Evolutionary conservation across 2,888 invertebrate species (phyloP).

Genomic region (Drosophila testacea): DNA sequence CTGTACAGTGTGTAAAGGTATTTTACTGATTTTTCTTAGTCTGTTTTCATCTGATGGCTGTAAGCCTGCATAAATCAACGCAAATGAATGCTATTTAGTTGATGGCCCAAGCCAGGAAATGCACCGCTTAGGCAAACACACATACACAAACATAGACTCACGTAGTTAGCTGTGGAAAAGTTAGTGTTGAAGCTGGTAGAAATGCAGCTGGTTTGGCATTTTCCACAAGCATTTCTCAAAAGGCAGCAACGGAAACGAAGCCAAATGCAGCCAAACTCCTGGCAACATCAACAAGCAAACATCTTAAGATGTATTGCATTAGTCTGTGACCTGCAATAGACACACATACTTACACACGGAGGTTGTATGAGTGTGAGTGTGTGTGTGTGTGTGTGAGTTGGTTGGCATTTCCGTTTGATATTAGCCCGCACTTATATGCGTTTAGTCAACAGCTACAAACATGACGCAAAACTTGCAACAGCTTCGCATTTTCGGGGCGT

Average conservation of each 20-base stretch:
- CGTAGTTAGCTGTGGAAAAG: conserved; percentile 31
- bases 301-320: conserved; percentile 73
- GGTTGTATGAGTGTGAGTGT: neutral
- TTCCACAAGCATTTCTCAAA: conserved; percentile 81
- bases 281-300: conserved; percentile 41
- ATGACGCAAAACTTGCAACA: conserved; percentile 60
- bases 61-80: conserved; percentile 77
- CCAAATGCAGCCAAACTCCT: conserved; percentile 67
- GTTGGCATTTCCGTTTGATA: conserved; percentile 77
- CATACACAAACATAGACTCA: conserved; percentile 20
- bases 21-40: conserved; percentile 29
- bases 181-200: conserved; percentile 40
- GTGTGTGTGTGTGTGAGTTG: conserved; percentile 24
- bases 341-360: conserved; percentile 12
- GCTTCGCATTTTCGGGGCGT: conserved; percentile 45
- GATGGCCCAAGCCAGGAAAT: conserved; percentile 75
- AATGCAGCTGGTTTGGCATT: conserved; percentile 71
- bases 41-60: conserved; percentile 47
- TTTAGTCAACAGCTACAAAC: conserved; percentile 73
- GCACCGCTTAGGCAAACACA: conserved; percentile 75
- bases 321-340: conserved; percentile 60
- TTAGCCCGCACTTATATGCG: conserved; percentile 75
- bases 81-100: conserved; percentile 83
- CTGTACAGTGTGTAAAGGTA: neutral
- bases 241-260: conserved; percentile 73